phyloP scores from a whole-genome alignment of 1,140 invertebrate genomes.

The Sycophaga agraensis region DNA sequence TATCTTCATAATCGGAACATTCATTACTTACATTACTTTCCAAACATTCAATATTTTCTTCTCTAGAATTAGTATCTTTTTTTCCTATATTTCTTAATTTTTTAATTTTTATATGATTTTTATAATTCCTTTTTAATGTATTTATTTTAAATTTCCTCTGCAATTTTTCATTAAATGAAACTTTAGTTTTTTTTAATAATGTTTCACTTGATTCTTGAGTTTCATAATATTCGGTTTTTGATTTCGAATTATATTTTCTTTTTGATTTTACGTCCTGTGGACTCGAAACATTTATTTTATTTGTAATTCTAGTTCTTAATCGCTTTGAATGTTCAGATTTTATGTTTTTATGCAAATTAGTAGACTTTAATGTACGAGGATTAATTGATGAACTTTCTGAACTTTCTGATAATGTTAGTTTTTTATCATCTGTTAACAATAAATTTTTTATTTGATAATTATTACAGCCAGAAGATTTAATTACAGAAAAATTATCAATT shows the following conservation, averaged over 20 bases:
- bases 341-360: no score
- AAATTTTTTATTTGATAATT: slow-evolving; percentile 5
- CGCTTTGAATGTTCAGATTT: background rate
- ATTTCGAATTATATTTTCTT: background rate
- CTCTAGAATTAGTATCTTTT: background rate
- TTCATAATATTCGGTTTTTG: background rate
- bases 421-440: slow-evolving; percentile 7
- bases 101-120: background rate
- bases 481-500: no score
- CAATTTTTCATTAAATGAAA: background rate
- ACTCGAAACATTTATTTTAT: background rate
- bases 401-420: background rate
- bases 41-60: background rate
- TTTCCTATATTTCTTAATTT: background rate
- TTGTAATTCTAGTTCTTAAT: background rate
- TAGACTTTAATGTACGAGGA: no score
- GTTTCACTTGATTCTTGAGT: background rate
- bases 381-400: no score
- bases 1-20: background rate
- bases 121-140: background rate
- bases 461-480: background rate
- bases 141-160: background rate
- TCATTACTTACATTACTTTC: background rate
- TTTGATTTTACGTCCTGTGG: background rate
- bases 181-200: background rate